These are phyloP conservation scores for Cryptotermes secundus DNA, from an alignment of 1,140 invertebrate species.

Conservation along the genomic window DNA sequence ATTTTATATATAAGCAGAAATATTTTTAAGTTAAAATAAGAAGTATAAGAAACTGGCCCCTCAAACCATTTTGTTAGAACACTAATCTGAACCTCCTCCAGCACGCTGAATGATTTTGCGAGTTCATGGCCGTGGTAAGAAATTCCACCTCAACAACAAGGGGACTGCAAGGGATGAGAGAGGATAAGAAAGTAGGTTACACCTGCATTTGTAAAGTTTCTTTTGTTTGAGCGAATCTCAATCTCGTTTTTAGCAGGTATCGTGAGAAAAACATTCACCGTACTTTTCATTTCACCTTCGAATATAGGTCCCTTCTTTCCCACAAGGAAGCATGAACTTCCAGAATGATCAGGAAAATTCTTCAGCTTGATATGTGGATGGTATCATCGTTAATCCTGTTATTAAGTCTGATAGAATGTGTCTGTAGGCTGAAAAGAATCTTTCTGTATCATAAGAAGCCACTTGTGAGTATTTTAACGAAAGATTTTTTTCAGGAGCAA, in stretches of 20 bases:
- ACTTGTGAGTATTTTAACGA: too few relatives aligned
- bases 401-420: too few relatives aligned
- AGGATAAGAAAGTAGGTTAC: slow-evolving; percentile 18
- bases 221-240: not conserved
- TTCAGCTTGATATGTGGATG: not conserved
- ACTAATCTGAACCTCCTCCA: not conserved
- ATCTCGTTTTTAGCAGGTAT: not conserved
- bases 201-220: not conserved
- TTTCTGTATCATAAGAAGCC: too few relatives aligned
- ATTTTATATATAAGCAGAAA: too few relatives aligned
- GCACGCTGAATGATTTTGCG: not conserved
- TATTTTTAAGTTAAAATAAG: too few relatives aligned
- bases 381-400: not conserved
- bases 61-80: not conserved
- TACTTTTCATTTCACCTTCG: not conserved
- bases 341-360: not conserved
- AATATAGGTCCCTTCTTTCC: not conserved
- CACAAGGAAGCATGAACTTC: not conserved
- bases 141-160: not conserved
- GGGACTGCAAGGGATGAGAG: not conserved
- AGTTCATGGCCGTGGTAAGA: slow-evolving; percentile 5
- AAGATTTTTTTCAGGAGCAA: too few relatives aligned
- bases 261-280: not conserved
- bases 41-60: too few relatives aligned
- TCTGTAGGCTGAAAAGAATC: too few relatives aligned